Conservation (phyloP, 2,888 invertebrate species). For the Cistogaster globosa region DNA sequence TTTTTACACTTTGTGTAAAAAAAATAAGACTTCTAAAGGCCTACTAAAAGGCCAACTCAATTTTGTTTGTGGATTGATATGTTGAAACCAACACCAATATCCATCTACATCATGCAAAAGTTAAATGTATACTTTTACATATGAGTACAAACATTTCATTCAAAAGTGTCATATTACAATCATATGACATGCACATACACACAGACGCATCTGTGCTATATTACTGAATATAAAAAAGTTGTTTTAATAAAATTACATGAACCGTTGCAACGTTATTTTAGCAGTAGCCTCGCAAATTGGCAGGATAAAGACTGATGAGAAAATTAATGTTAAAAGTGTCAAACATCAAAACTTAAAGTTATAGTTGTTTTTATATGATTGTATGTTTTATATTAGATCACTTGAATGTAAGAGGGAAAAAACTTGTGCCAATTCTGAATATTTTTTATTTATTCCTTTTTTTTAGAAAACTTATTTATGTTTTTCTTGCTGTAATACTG, state of each 20-base stretch:
- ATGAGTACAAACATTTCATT: constrained; percentile 32
- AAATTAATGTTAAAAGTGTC: constrained; percentile 40
- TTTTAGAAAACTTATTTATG: too few species aligned
- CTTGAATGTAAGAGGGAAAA: too few species aligned
- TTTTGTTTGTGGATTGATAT: not conserved
- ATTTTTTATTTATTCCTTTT: too few species aligned
- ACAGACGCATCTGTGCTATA: constrained; percentile 12
- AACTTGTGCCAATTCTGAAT: too few species aligned
- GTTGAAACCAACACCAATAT: not conserved
- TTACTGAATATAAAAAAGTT: not conserved
- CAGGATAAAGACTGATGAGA: constrained; percentile 4
- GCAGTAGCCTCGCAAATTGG: constrained; percentile 5
- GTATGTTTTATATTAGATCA: too few species aligned
- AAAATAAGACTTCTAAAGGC: not conserved
- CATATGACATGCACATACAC: constrained; percentile 22
- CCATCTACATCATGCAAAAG: constrained; percentile 4
- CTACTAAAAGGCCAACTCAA: not conserved
- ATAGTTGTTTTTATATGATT: too few species aligned
- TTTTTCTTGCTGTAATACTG: too few species aligned
- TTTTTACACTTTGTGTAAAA: not conserved
- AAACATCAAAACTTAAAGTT: not conserved
- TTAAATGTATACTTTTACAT: constrained; percentile 5
- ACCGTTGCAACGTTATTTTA: constrained; percentile 29
- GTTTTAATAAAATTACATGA: constrained; percentile 27
- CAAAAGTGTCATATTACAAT: constrained; percentile 40